Evolutionary conservation across 53 echinoderm and acorn worm species (phyloP).

Genomic region (Echinometra lucunter): DNA sequence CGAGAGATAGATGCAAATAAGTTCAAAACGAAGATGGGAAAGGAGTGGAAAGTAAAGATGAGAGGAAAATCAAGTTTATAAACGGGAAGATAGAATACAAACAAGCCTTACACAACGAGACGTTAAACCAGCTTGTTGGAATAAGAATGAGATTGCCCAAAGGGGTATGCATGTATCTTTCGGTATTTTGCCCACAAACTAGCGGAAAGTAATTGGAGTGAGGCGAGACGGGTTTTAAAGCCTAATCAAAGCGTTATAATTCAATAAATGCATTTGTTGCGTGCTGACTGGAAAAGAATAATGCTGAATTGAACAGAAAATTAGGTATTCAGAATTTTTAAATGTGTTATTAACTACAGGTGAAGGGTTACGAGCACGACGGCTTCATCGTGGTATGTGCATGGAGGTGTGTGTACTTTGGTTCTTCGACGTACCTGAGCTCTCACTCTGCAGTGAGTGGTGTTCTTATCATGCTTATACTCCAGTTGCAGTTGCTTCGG

Average conservation of each 20-base stretch:
- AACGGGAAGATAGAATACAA: neutral
- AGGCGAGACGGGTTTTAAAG: constrained; percentile 18
- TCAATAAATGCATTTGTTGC: constrained; percentile 62
- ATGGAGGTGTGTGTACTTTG: neutral
- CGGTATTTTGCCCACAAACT: neutral
- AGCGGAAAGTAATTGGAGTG: constrained; percentile 33
- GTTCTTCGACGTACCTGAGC: neutral
- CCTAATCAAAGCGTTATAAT: constrained; percentile 60
- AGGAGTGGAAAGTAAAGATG: neutral
- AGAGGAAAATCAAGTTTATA: neutral
- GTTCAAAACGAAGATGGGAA: neutral
- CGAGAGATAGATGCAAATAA: constrained; percentile 6
- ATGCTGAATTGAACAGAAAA: constrained; percentile 43
- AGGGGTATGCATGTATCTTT: constrained; percentile 42
- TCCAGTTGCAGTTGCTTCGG: no score
- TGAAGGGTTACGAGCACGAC: constrained; percentile 19
- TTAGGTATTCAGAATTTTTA: constrained; percentile 43
- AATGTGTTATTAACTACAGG: constrained; percentile 34
- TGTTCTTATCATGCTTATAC: no score
- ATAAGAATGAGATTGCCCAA: constrained; percentile 7
- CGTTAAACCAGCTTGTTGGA: neutral
- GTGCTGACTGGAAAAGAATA: constrained; percentile 31
- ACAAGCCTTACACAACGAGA: neutral
- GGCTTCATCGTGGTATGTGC: neutral
- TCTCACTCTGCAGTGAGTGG: neutral